A percentile compares a stretch with the other conserved stretches of the same genome.
Evolutionary conservation across 2,888 invertebrate species (phyloP).

Genomic region (Heliconius sara): DNA sequence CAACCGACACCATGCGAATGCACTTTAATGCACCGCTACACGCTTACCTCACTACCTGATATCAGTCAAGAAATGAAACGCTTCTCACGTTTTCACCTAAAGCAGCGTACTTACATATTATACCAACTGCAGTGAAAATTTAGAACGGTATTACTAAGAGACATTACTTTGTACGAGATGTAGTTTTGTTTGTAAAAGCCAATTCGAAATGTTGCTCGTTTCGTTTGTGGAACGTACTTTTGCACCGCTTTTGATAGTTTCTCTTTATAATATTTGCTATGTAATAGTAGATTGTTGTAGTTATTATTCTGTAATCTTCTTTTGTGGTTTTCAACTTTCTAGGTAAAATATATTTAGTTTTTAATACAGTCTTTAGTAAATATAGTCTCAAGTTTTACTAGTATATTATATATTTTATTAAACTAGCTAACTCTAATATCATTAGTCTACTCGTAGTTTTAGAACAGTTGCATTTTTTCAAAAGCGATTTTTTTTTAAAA

Average conservation of each 20-base stretch:
- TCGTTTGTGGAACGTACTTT: no score
- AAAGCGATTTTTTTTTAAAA: no score
- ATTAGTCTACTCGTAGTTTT: no score
- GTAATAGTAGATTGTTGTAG: slow-evolving; percentile 11
- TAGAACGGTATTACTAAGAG: no score
- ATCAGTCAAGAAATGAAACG: slow-evolving; percentile 45
- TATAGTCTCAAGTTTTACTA: background rate
- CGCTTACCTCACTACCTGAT: slow-evolving; percentile 41
- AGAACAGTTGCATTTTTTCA: no score
- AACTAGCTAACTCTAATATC: no score
- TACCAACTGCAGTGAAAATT: no score
- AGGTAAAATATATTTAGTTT: slow-evolving; percentile 2
- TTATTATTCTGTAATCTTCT: slow-evolving; percentile 20
- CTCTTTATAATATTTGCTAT: slow-evolving; percentile 23
- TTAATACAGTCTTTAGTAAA: background rate
- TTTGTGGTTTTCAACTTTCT: background rate
- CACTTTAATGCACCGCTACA: background rate
- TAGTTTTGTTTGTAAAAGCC: no score
- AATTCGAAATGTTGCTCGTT: no score
- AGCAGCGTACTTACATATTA: no score
- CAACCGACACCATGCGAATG: background rate
- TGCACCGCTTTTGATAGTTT: slow-evolving; percentile 12
- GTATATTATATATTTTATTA: no score
- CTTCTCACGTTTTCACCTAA: slow-evolving; percentile 41
- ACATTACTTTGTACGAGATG: no score